Conservation (phyloP, 1,140 invertebrate species). For the Adelges cooleyi region DNA sequence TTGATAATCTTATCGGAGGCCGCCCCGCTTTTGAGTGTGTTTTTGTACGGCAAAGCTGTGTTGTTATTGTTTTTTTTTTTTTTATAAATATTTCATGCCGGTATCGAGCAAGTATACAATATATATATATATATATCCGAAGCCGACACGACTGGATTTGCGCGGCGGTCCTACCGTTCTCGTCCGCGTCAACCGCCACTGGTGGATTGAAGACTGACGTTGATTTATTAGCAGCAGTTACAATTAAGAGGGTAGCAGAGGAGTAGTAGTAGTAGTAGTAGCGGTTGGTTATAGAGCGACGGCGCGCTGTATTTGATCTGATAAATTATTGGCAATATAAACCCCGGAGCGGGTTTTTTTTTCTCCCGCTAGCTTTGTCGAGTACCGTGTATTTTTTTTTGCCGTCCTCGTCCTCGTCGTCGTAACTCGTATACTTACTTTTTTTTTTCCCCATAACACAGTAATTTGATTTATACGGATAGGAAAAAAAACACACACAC, state of each 20-base stretch:
- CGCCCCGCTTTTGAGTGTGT: not conserved
- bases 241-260: constrained; percentile 19
- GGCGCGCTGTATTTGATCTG: constrained; percentile 4
- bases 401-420: not conserved
- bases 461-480: not conserved
- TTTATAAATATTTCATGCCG: constrained; percentile 13
- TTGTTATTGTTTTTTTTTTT: not conserved
- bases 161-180: not conserved
- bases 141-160: not conserved
- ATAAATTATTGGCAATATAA: constrained; percentile 26
- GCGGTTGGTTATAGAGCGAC: not conserved
- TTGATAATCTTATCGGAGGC: not conserved
- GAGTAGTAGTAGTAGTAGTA: not conserved
- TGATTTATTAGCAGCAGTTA: constrained; percentile 16
- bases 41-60: not conserved
- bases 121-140: not conserved
- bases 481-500: not conserved
- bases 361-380: not conserved
- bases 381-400: not conserved
- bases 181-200: constrained; percentile 1
- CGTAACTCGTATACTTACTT: no score
- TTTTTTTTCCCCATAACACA: no score
- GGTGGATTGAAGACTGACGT: constrained; percentile 9
- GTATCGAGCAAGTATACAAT: not conserved
- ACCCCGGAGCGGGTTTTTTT: constrained; percentile 10